These are phyloP conservation scores for Etheostoma nigrum DNA, from an alignment of 2,797 vertebrate genomes.

Conservation along the genomic window DNA sequence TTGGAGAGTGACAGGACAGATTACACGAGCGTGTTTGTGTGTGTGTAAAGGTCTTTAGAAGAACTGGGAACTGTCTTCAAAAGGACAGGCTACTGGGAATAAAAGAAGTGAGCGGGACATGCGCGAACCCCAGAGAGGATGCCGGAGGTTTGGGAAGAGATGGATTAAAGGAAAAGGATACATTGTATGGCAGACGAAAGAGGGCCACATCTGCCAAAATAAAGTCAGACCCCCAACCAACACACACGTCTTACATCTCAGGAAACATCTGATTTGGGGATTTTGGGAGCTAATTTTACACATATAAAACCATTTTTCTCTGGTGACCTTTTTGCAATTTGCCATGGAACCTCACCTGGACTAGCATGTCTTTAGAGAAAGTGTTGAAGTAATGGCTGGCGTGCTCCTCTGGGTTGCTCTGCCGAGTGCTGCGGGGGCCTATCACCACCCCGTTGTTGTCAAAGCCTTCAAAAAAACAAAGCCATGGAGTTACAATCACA, in stretches of 20 bases:
- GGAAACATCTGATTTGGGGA: slow-evolving; percentile 6
- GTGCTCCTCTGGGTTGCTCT: slow-evolving; percentile 96
- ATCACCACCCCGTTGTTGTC: slow-evolving; percentile 93
- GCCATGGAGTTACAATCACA: background rate
- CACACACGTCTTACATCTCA: background rate
- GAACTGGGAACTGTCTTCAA: slow-evolving; percentile 54
- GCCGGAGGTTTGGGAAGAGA: slow-evolving; percentile 19
- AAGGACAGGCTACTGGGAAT: slow-evolving; percentile 49
- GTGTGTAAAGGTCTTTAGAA: slow-evolving; percentile 25
- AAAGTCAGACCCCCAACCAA: background rate
- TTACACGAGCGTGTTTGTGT: slow-evolving; percentile 1
- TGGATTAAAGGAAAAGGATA: slow-evolving; percentile 22
- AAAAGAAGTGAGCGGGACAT: slow-evolving; percentile 28
- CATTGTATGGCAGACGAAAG: slow-evolving; percentile 10
- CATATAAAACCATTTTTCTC: slow-evolving; percentile 1
- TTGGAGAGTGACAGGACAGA: slow-evolving; percentile 18
- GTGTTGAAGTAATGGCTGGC: slow-evolving; percentile 97
- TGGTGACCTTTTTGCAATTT: slow-evolving; percentile 4
- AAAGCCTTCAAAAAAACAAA: slow-evolving; percentile 86
- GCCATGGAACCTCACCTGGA: slow-evolving; percentile 87
- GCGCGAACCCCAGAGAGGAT: slow-evolving; percentile 27
- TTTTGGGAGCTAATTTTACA: slow-evolving; percentile 15
- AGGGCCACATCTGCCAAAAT: slow-evolving; percentile 19
- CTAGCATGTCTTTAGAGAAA: slow-evolving; percentile 96
- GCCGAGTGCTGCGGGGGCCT: slow-evolving; percentile 96